Evolutionary conservation across 1,140 invertebrate genomes (phyloP).

Genomic region (Zaprionus nigranus): DNA sequence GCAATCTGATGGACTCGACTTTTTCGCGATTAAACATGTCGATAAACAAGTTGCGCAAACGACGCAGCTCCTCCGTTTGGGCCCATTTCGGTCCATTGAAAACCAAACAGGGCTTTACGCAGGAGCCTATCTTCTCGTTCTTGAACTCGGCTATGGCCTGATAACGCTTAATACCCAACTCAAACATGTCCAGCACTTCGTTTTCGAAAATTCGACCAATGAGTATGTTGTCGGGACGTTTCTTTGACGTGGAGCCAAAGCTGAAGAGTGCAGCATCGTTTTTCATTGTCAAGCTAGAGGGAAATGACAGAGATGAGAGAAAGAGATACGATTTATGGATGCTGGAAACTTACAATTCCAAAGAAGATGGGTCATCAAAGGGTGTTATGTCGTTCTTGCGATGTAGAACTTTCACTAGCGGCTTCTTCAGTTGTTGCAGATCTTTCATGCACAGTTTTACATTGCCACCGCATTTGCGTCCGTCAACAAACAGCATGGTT

Average conservation of each 20-base stretch:
- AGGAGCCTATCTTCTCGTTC: constrained; percentile 91
- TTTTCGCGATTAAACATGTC: constrained; percentile 97
- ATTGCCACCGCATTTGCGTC: constrained; percentile 92
- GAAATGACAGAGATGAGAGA: background rate
- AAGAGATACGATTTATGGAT: background rate
- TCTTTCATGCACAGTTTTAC: constrained; percentile 93
- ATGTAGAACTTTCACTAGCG: constrained; percentile 90
- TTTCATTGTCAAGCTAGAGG: constrained; percentile 90
- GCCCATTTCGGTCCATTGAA: constrained; percentile 98
- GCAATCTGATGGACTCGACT: constrained; percentile 91
- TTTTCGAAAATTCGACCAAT: constrained; percentile 96
- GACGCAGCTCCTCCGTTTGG: constrained; percentile 90
- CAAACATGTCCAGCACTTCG: constrained; percentile 97
- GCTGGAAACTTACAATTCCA: constrained; percentile 88
- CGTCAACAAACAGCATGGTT: constrained; percentile 93
- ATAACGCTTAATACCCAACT: constrained; percentile 95
- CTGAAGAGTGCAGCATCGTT: constrained; percentile 95
- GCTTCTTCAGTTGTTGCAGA: constrained; percentile 94
- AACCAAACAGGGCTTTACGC: constrained; percentile 95
- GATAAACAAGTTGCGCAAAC: constrained; percentile 94
- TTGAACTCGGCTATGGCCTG: constrained; percentile 92
- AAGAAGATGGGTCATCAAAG: constrained; percentile 92
- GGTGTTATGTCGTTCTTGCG: constrained; percentile 94
- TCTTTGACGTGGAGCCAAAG: constrained; percentile 96
- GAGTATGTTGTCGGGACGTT: constrained; percentile 96